Percentiles rank a stretch among this genome's conserved stretches.
These are phyloP conservation scores for Diglossa brunneiventris DNA, from an alignment of 2,113 vertebrate species.

Conservation along the genomic window DNA sequence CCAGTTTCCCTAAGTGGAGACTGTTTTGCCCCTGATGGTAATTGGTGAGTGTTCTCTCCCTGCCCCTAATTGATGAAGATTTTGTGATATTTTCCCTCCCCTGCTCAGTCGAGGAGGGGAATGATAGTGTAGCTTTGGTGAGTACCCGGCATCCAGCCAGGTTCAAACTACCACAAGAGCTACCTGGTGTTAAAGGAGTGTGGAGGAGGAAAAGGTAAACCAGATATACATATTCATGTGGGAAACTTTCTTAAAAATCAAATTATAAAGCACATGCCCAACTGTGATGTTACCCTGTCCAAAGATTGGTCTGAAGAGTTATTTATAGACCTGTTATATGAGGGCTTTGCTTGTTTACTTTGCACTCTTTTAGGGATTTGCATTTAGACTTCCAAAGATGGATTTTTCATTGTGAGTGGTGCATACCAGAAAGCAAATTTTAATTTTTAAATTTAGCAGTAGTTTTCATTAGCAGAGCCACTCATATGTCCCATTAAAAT, in stretches of 20 bases:
- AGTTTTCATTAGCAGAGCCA: not conserved
- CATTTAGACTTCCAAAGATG: not conserved
- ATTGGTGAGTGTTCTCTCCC: not conserved
- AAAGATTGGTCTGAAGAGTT: not conserved
- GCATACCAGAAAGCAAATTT: not conserved
- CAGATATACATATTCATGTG: not conserved
- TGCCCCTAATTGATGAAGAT: not conserved
- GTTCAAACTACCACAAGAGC: not conserved
- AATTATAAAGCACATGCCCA: not conserved
- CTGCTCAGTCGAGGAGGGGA: not conserved
- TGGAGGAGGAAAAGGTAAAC: not conserved
- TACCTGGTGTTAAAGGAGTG: not conserved
- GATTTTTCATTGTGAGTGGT: not conserved
- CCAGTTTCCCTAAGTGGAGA: not conserved
- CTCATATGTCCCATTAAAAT: not conserved
- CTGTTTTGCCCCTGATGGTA: not conserved
- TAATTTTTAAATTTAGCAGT: not conserved
- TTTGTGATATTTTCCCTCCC: not conserved
- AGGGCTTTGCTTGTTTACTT: not conserved
- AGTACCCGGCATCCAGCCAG: not conserved
- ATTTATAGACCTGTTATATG: not conserved
- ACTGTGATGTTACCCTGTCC: not conserved
- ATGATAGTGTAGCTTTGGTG: not conserved
- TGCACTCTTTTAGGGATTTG: not conserved
- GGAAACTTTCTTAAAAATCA: not conserved